Conservation (phyloP, 2,113 vertebrate species). For the Mystacornis crossleyi region DNA sequence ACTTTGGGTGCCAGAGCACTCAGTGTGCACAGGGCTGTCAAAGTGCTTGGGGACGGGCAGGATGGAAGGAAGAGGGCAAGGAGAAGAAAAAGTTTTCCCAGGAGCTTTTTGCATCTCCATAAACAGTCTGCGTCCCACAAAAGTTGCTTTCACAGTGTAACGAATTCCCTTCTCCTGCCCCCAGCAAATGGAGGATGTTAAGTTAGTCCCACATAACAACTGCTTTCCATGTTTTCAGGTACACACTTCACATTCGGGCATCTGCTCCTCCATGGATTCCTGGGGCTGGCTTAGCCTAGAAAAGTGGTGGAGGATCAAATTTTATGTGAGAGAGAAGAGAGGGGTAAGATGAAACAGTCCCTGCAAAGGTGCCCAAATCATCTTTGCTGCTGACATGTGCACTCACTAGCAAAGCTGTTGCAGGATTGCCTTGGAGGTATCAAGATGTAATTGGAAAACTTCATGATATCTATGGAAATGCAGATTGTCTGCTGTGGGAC, state of each 20-base stretch:
- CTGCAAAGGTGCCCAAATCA: neutral
- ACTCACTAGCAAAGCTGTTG: neutral
- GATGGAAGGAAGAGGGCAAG: neutral
- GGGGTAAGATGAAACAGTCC: neutral
- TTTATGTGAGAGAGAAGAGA: neutral
- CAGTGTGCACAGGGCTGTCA: neutral
- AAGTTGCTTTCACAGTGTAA: neutral
- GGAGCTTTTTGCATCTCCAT: neutral
- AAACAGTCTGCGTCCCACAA: neutral
- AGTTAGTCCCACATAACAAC: neutral
- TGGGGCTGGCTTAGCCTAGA: neutral
- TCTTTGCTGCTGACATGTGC: neutral
- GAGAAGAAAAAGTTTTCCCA: neutral
- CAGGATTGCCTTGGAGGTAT: neutral
- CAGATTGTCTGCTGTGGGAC: neutral
- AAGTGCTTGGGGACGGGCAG: neutral
- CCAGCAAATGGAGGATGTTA: neutral
- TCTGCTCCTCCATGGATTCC: neutral
- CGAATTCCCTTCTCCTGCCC: neutral
- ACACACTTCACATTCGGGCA: neutral
- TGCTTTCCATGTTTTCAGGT: neutral
- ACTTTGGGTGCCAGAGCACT: neutral
- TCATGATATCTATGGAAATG: neutral
- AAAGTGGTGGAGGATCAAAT: neutral
- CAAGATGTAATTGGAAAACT: constrained; percentile 14